These are phyloP conservation scores for Asarcornis scutulata DNA, from an alignment of 2,113 vertebrate genomes.

Conservation along the genomic window DNA sequence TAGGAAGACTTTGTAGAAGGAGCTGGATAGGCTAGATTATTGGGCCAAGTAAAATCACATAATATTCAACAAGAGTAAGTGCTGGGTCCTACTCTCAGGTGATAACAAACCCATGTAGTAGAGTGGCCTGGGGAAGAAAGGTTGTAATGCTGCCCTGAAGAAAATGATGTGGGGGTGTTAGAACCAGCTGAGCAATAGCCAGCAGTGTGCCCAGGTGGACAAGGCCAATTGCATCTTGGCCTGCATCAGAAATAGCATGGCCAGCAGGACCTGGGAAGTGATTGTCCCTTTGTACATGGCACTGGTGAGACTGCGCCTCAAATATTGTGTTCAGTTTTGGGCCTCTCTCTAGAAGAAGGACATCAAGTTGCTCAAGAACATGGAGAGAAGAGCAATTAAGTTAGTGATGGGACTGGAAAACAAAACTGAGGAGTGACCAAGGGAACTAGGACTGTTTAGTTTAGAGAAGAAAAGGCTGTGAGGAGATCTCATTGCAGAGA, in stretches of 20 bases:
- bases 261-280: background rate
- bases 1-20: background rate
- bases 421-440: background rate
- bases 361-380: too few relatives aligned
- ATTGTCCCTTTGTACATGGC: background rate
- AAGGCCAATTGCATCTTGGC: background rate
- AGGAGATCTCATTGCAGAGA: background rate
- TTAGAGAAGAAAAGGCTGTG: background rate
- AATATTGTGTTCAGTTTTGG: background rate
- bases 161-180: background rate
- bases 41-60: background rate
- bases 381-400: background rate
- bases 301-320: background rate
- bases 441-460: background rate
- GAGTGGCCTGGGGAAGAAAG: background rate
- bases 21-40: background rate
- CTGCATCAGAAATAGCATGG: background rate
- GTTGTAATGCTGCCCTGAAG: background rate
- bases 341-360: background rate
- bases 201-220: background rate
- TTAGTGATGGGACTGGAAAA: background rate
- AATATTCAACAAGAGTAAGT: background rate
- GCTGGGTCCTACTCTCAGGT: background rate
- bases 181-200: background rate
- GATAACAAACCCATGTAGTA: background rate